A percentile compares a stretch with the other conserved stretches of the same genome.
These are phyloP conservation scores for Protobothrops flavoviridis DNA, from an alignment of 2,113 vertebrate genomes.

Conservation along the genomic window DNA sequence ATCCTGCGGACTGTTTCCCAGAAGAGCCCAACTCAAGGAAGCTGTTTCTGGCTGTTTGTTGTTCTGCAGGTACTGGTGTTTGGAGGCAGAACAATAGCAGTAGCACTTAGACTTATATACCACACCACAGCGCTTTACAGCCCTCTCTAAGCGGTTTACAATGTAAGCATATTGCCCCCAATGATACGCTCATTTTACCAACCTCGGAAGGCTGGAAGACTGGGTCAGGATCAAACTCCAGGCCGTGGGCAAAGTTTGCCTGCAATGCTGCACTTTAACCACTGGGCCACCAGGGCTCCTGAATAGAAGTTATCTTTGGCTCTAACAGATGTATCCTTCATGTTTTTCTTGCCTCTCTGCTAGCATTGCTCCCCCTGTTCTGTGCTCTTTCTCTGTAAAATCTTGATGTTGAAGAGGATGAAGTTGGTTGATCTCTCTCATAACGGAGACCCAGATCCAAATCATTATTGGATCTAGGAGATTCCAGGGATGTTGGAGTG, in stretches of 20 bases:
- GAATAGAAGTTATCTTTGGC: not conserved
- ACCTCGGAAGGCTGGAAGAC: not conserved
- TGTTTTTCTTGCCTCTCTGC: not conserved
- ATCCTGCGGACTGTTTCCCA: not conserved
- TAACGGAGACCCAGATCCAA: not conserved
- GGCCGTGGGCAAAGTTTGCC: not conserved
- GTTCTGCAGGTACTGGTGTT: not conserved
- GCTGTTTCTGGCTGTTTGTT: not conserved
- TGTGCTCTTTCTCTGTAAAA: not conserved
- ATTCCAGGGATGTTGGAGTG: not conserved
- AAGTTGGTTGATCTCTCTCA: not conserved
- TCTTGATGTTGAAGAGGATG: not conserved
- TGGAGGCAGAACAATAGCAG: not conserved
- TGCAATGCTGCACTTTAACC: not conserved
- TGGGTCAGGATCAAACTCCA: not conserved
- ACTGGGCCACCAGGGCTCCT: not conserved
- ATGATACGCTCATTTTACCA: not conserved
- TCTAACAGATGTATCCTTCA: not conserved
- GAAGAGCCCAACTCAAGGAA: not conserved
- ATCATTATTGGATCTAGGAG: not conserved
- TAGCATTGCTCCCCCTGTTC: not conserved
- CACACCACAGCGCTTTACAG: not conserved
- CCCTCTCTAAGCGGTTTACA: not conserved
- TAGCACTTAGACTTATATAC: not conserved
- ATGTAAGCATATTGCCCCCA: not conserved